A percentile compares a stretch with the other conserved stretches of the same genome.
These are phyloP conservation scores for Pachypanchax playfairii DNA, from an alignment of 2,113 vertebrate genomes.

Conservation along the genomic window DNA sequence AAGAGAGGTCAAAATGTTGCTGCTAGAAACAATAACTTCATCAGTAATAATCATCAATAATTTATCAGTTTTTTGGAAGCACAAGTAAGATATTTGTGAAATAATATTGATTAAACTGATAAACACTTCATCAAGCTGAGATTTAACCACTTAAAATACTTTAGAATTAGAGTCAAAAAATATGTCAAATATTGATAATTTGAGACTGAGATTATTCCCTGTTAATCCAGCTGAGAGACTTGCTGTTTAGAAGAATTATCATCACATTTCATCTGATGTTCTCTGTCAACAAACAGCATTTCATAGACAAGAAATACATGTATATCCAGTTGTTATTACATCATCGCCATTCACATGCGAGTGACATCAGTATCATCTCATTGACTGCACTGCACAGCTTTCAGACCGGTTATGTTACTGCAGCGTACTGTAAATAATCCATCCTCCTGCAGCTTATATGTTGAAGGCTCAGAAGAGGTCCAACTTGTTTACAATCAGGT, in stretches of 20 bases:
- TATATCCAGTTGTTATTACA: conserved; percentile 25
- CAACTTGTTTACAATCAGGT: neutral
- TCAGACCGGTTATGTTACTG: neutral
- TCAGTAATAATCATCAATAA: too few species aligned
- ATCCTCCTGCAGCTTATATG: neutral
- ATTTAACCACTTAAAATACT: neutral
- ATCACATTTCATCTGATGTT: neutral
- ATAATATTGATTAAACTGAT: too few species aligned
- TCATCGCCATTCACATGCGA: conserved; percentile 16
- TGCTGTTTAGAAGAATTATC: neutral
- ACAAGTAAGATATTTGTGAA: neutral
- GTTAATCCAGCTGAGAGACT: neutral
- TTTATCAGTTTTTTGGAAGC: too few species aligned
- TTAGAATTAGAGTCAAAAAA: neutral
- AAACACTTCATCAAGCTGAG: too few species aligned
- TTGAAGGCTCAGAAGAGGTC: neutral
- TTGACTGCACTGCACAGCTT: neutral
- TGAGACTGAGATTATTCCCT: neutral
- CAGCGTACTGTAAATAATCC: neutral
- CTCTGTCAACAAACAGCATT: conserved; percentile 1
- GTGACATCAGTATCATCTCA: conserved; percentile 33
- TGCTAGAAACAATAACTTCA: neutral
- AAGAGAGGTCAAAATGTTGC: neutral
- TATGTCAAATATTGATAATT: neutral
- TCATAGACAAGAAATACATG: conserved; percentile 18